Evolutionary conservation across 1,140 invertebrate species (phyloP).

Genomic region (Chionoecetes opilio): DNA sequence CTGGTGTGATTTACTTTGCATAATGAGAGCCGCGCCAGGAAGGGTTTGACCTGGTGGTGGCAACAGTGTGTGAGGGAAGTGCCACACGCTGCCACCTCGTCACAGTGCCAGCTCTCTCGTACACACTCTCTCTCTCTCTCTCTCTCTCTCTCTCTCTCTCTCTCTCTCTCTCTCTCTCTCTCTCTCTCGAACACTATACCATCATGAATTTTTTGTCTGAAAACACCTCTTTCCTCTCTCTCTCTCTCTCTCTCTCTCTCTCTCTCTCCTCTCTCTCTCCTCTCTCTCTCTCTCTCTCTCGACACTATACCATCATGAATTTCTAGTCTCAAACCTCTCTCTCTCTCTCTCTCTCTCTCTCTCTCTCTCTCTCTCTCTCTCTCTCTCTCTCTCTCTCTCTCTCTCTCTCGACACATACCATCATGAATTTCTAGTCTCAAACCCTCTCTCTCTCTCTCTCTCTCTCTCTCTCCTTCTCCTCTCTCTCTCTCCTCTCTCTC

Average conservation of each 20-base stretch:
- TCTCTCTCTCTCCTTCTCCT: too few species aligned
- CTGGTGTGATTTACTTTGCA: slow-evolving; percentile 8
- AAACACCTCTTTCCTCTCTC: too few species aligned
- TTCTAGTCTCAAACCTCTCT: too few species aligned
- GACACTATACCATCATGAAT: too few species aligned
- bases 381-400: slow-evolving; percentile 24
- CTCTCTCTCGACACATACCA: background rate
- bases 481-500: too few species aligned
- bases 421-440: too few species aligned
- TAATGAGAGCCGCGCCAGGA: background rate
- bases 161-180: background rate
- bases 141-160: slow-evolving; percentile 27
- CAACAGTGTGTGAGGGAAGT: background rate
- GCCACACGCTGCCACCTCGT: background rate
- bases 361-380: slow-evolving; percentile 15
- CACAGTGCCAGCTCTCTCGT: background rate
- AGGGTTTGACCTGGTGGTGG: background rate
- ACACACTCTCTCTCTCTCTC: background rate
- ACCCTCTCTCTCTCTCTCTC: too few species aligned
- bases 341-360: too few species aligned
- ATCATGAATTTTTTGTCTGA: too few species aligned
- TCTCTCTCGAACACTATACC: too few species aligned
- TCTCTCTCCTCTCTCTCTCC: background rate
- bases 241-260: background rate
- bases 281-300: too few species aligned